Evolutionary conservation across 2,888 invertebrate species (phyloP).

Genomic region (Phengaris arion): DNA sequence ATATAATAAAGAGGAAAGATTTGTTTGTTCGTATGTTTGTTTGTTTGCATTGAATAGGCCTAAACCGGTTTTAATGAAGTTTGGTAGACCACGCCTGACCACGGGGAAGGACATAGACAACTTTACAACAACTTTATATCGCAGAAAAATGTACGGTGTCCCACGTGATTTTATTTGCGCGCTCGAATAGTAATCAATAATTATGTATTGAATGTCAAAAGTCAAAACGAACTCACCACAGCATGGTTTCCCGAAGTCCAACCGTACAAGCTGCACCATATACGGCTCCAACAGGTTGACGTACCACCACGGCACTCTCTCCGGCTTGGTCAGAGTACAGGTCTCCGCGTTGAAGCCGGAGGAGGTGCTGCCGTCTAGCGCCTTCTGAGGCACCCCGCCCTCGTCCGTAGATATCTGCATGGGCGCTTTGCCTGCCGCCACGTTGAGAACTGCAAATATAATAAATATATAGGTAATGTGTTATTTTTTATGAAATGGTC

Average conservation of each 20-base stretch:
- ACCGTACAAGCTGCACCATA: constrained; percentile 94
- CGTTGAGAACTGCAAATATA: constrained; percentile 87
- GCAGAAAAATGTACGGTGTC: too few species aligned
- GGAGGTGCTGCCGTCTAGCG: constrained; percentile 94
- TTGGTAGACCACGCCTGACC: too few species aligned
- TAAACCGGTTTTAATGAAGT: too few species aligned
- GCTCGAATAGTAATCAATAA: too few species aligned
- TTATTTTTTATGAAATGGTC: not conserved
- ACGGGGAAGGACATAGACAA: too few species aligned
- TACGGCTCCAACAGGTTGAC: constrained; percentile 96
- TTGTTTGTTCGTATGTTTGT: too few species aligned
- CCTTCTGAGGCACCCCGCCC: constrained; percentile 92
- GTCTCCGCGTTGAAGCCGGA: constrained; percentile 89
- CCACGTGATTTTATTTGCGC: too few species aligned
- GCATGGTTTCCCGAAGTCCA: constrained; percentile 94
- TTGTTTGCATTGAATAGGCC: too few species aligned
- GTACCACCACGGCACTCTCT: constrained; percentile 96
- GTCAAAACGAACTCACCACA: constrained; percentile 84
- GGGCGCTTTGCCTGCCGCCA: constrained; percentile 96
- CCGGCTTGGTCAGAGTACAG: constrained; percentile 91
- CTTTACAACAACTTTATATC: too few species aligned
- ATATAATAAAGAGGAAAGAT: too few species aligned
- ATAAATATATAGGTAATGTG: constrained; percentile 12
- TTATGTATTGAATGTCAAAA: not conserved
- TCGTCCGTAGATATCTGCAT: constrained; percentile 94